These are phyloP conservation scores for Gadopsis marmoratus DNA, from an alignment of 2,797 vertebrate genomes.

Conservation along the genomic window DNA sequence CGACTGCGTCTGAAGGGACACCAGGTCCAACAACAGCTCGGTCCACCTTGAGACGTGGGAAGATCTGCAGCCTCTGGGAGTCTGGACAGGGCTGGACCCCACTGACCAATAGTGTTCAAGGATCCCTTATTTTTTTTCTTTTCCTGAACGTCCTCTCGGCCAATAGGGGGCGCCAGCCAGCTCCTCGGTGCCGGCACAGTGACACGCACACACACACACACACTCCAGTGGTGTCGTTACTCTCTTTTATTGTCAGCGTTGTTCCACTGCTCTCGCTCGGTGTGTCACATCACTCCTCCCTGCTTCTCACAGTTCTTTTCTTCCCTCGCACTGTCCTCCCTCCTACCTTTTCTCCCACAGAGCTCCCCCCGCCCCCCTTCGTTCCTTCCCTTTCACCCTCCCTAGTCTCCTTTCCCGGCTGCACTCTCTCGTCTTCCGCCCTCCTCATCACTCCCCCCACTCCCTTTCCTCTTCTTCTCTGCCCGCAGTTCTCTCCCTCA, in stretches of 20 bases:
- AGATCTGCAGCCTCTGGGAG: neutral
- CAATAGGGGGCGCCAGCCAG: slow-evolving; percentile 33
- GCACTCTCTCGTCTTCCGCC: neutral
- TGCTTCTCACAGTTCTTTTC: neutral
- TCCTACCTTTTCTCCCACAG: slow-evolving; percentile 7
- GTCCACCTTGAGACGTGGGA: neutral
- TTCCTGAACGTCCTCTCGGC: slow-evolving; percentile 5
- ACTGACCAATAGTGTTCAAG: slow-evolving; percentile 24
- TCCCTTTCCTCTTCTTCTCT: neutral
- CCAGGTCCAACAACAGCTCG: neutral
- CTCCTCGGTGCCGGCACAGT: slow-evolving; percentile 4
- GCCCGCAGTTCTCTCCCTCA: neutral
- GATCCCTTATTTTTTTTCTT: neutral
- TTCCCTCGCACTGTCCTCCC: slow-evolving; percentile 9
- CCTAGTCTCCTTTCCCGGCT: too few relatives aligned
- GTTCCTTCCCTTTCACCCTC: neutral
- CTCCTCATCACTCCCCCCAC: neutral
- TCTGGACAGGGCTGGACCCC: neutral
- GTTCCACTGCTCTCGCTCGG: slow-evolving; percentile 85
- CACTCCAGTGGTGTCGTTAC: slow-evolving; percentile 20
- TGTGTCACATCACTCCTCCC: slow-evolving; percentile 85
- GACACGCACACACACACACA: slow-evolving; percentile 28
- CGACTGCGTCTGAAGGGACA: neutral
- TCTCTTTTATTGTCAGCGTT: slow-evolving; percentile 84
- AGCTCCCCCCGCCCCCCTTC: neutral